Evolutionary conservation across 2,113 vertebrate genomes (phyloP), one percentile per base, ranked within the genome.

Genomic region (Rhinolophus ferrumequinum): DNA sequence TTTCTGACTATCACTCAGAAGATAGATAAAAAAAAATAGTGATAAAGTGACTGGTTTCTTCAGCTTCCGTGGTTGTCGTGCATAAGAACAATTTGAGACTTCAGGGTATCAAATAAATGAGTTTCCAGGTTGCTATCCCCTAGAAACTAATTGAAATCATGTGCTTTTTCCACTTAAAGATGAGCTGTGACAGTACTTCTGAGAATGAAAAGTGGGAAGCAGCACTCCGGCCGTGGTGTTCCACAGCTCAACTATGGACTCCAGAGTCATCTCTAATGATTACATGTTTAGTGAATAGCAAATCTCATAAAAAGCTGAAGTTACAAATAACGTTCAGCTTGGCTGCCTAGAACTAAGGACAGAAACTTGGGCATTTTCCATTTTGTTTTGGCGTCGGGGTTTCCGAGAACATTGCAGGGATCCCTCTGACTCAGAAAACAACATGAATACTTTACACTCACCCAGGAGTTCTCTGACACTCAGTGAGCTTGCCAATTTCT

Each of bases 131-230:
- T 38, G 38, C 62, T 54, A 24, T 30, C 60, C 62, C 22, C 82
- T 75, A 93, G 86, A 95, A 96, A 94, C 30, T 83, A 89, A 96
- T 73, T 94, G 90, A 96, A 97, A 94, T 94, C 30, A 19, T 79
- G 60, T 58, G 54, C 38, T 96, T 89, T 64, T 87, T 18, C 56
- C 77, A 93, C 64, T 89, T 92, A 79, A 80, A 60, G 88, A 86
- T 89, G 56, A 67, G 33, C 13, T 97, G 66, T 95, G 64, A 89
- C 70, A n/a, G 75, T 3, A 77, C 33, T 79, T 79, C 91, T 72
- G 52, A 93, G 94, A 96, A 92, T 67, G 54, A 66, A 90, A 91
- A 73, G 67, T 2, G 0, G 52, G 18, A 60, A 86, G 77, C 7
- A 54, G 26, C 9, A 35, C 30, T 94, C 24, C 30, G 1, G 35